Percentiles rank a stretch among this genome's conserved stretches.
phyloP scores from a whole-genome alignment of 2,113 vertebrate genomes.

The Aythya baeri region DNA sequence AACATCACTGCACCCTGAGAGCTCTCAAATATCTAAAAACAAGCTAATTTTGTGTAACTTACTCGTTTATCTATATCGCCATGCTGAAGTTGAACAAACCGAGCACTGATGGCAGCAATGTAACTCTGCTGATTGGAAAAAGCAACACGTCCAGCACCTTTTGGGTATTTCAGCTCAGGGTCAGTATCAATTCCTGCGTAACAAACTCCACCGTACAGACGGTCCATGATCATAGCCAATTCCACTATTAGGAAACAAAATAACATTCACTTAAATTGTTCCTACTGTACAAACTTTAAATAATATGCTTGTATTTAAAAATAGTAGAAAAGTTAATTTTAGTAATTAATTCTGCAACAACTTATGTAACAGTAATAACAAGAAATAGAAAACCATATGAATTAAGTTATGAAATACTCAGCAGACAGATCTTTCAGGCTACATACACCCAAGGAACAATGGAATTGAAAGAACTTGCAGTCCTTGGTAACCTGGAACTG shows the following conservation, averaged over 20 bases:
- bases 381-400: neutral
- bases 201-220: conserved; percentile 96
- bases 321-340: neutral
- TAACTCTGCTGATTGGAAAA: conserved; percentile 99
- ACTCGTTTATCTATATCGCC: conserved; percentile 98
- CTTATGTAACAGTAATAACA: neutral
- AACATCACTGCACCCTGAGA: neutral
- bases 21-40: neutral
- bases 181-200: conserved; percentile 98
- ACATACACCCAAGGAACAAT: neutral
- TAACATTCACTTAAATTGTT: neutral
- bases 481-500: neutral
- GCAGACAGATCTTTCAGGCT: neutral
- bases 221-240: conserved; percentile 98
- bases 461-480: neutral
- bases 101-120: conserved; percentile 97
- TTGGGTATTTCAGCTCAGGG: conserved; percentile 97
- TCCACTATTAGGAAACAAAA: conserved; percentile 82
- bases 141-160: conserved; percentile 95
- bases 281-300: neutral
- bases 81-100: conserved; percentile 98
- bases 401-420: neutral
- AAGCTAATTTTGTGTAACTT: conserved; percentile 37
- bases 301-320: neutral
- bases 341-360: neutral